Evolutionary conservation across 2,113 vertebrate genomes (phyloP).

Genomic region (Silurus asotus): DNA sequence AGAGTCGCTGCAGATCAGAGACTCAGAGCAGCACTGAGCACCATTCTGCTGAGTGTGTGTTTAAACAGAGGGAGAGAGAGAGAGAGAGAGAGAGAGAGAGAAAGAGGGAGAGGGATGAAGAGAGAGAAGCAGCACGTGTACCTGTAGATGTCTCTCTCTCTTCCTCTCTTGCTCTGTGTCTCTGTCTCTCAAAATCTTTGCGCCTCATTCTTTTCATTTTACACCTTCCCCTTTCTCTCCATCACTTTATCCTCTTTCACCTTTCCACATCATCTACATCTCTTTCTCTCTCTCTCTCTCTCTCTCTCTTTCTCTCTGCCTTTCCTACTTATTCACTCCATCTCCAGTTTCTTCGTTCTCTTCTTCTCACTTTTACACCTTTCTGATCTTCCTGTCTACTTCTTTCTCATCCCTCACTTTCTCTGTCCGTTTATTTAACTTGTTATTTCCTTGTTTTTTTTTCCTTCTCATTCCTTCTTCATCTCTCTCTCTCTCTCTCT

Average conservation of each 20-base stretch:
- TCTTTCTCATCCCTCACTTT: not conserved
- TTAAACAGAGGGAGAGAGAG: too few species aligned
- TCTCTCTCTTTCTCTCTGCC: too few species aligned
- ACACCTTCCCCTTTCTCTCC: too few species aligned
- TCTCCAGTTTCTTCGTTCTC: not conserved
- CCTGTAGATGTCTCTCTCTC: conserved; percentile 5
- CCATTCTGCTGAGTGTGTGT: not conserved
- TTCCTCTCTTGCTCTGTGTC: not conserved
- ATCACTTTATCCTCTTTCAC: too few species aligned
- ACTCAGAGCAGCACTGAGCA: not conserved
- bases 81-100: not conserved
- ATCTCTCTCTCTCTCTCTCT: not conserved
- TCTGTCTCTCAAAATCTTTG: too few species aligned
- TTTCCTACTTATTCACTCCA: not conserved
- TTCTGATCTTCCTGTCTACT: not conserved
- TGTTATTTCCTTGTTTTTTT: not conserved
- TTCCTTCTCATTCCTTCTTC: not conserved
- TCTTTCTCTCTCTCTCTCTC: not conserved
- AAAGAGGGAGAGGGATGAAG: not conserved
- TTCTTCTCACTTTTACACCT: not conserved
- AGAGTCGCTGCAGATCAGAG: not conserved
- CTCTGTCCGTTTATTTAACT: not conserved
- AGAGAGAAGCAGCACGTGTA: not conserved
- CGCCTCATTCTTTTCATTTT: too few species aligned
- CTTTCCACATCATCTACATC: too few species aligned